Conservation (phyloP, 2,888 invertebrate genomes). For the Melinaea menophilus region DNA sequence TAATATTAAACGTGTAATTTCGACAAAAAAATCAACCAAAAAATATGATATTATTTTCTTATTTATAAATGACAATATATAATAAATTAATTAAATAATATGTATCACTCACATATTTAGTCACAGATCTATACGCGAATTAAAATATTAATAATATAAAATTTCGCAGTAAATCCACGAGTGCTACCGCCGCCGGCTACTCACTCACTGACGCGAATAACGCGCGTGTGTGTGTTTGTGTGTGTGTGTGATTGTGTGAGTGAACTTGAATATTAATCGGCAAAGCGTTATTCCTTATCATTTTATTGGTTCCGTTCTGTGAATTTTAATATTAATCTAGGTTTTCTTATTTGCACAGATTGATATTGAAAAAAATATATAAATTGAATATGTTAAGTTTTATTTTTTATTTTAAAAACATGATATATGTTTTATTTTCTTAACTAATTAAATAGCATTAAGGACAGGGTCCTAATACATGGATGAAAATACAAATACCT, state of each 20-base stretch:
- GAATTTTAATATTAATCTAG: not conserved
- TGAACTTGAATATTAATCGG: slow-evolving; percentile 21
- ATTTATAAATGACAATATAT: too few species aligned
- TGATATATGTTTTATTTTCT: too few species aligned
- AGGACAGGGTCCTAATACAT: too few species aligned
- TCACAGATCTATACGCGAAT: slow-evolving; percentile 3
- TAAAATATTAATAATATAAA: slow-evolving; percentile 9
- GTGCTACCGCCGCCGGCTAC: slow-evolving; percentile 7
- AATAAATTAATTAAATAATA: not conserved
- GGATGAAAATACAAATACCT: too few species aligned
- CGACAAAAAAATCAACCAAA: too few species aligned
- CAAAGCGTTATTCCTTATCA: slow-evolving; percentile 12
- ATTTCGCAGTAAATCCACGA: slow-evolving; percentile 7
- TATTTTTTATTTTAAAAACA: too few species aligned
- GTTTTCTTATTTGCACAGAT: too few species aligned
- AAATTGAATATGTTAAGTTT: too few species aligned
- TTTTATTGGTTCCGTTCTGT: slow-evolving; percentile 8
- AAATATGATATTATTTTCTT: too few species aligned
- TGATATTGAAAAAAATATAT: too few species aligned
- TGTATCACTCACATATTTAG: not conserved
- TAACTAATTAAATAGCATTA: too few species aligned
- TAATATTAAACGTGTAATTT: too few species aligned
- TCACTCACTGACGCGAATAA: slow-evolving; percentile 13
- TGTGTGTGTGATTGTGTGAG: slow-evolving; percentile 8
- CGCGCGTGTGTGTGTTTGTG: not conserved